These are phyloP conservation scores for Philaenus spumarius DNA, from an alignment of 1,140 invertebrate genomes.

Conservation along the genomic window DNA sequence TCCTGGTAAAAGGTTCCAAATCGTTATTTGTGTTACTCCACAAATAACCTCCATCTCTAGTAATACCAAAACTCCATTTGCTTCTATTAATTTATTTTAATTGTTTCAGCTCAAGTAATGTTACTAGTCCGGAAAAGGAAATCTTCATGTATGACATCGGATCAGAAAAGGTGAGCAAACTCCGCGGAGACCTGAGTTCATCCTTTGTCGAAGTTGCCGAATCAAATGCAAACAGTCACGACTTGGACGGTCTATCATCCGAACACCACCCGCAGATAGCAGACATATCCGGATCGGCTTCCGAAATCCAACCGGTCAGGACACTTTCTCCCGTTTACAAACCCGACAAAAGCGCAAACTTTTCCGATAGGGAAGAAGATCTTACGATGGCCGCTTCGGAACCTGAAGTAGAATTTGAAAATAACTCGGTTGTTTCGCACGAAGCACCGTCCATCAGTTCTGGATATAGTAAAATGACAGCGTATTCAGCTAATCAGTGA, in stretches of 20 bases:
- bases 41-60: too few relatives aligned
- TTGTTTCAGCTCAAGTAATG: not conserved
- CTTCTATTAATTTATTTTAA: too few relatives aligned
- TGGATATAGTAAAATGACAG: slow-evolving; percentile 18
- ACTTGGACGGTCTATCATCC: slow-evolving; percentile 42
- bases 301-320: slow-evolving; percentile 11
- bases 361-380: not conserved
- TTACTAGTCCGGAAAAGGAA: slow-evolving; percentile 49
- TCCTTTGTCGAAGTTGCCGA: slow-evolving; percentile 77
- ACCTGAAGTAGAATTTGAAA: slow-evolving; percentile 1
- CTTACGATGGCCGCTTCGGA: slow-evolving; percentile 8
- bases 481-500: slow-evolving; percentile 2
- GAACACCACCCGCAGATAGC: not conserved
- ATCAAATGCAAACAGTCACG: slow-evolving; percentile 64
- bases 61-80: too few relatives aligned
- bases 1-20: too few relatives aligned
- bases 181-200: slow-evolving; percentile 64
- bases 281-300: slow-evolving; percentile 1
- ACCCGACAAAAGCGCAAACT: not conserved
- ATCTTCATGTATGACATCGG: slow-evolving; percentile 79
- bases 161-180: slow-evolving; percentile 56
- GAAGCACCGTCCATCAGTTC: slow-evolving; percentile 10
- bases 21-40: too few relatives aligned
- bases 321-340: not conserved
- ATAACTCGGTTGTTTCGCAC: not conserved